Conservation (phyloP, 1,140 invertebrate species). For the Epicauta chinensis region DNA sequence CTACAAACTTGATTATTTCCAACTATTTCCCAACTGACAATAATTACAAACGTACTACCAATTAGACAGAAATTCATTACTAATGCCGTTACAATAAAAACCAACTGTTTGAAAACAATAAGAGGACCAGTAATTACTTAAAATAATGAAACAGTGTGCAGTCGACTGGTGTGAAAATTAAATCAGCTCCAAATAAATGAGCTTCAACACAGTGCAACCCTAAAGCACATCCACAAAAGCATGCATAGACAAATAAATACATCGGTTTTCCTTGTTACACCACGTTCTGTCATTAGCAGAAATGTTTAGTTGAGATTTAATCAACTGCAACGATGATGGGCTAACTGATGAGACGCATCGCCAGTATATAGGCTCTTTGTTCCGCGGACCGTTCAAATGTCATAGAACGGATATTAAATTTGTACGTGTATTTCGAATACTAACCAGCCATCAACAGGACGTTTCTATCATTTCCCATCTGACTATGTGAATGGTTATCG, state of each 20-base stretch:
- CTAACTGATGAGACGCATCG: constrained; percentile 16
- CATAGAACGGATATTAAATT: constrained; percentile 21
- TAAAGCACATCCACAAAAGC: too few relatives aligned
- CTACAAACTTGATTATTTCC: too few relatives aligned
- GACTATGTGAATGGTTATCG: constrained; percentile 10
- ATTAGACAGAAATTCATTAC: too few relatives aligned
- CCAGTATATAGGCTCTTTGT: constrained; percentile 17
- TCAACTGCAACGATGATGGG: constrained; percentile 16
- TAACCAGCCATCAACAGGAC: not conserved
- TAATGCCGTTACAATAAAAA: too few relatives aligned
- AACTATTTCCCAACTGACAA: too few relatives aligned
- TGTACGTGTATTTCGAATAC: constrained; percentile 11
- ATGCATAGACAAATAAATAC: too few relatives aligned
- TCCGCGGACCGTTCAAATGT: constrained; percentile 15
- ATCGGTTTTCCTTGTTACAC: too few relatives aligned
- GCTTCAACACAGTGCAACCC: not conserved
- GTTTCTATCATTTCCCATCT: constrained; percentile 10
- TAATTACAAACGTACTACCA: too few relatives aligned
- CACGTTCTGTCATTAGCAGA: constrained; percentile 13
- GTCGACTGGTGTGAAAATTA: constrained; percentile 7
- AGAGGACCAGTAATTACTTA: constrained; percentile 5
- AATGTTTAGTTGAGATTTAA: constrained; percentile 13
- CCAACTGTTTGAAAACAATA: too few relatives aligned
- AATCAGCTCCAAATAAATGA: constrained; percentile 18
- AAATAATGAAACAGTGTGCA: constrained; percentile 2